Evolutionary conservation across 2,113 vertebrate genomes (phyloP).

Genomic region (Sitta europaea): DNA sequence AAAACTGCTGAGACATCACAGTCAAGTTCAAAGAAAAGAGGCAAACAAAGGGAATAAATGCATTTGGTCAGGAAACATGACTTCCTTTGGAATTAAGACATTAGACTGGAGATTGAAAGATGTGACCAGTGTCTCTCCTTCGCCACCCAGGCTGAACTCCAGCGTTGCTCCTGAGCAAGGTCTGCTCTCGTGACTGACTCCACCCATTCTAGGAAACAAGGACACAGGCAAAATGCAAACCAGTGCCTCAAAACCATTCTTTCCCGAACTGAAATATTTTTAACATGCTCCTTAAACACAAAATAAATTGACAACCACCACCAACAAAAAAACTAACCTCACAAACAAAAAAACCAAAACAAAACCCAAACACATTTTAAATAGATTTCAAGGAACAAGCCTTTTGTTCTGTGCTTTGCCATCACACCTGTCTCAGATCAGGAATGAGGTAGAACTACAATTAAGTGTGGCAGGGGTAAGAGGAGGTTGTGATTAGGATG

Average conservation of each 20-base stretch:
- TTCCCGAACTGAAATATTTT: not conserved
- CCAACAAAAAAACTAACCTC: not conserved
- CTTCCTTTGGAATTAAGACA: not conserved
- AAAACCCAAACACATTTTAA: not conserved
- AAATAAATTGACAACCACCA: not conserved
- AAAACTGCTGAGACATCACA: slow-evolving; percentile 31
- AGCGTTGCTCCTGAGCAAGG: not conserved
- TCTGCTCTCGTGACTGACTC: not conserved
- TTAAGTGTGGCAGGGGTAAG: not conserved
- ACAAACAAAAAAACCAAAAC: not conserved
- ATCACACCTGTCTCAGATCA: not conserved
- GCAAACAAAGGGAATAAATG: slow-evolving; percentile 8
- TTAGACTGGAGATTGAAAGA: not conserved
- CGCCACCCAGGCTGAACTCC: not conserved
- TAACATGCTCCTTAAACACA: not conserved
- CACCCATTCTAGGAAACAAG: not conserved
- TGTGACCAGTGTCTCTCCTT: not conserved
- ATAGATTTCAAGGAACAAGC: not conserved
- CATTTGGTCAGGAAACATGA: slow-evolving; percentile 19
- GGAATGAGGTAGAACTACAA: not conserved
- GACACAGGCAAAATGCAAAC: not conserved
- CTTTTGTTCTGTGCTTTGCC: not conserved
- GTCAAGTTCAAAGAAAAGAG: slow-evolving; percentile 44
- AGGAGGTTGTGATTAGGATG: not conserved
- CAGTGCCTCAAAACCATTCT: not conserved